Evolutionary conservation across 2,888 invertebrate species (phyloP).

Genomic region (Amblyteles armatorius): DNA sequence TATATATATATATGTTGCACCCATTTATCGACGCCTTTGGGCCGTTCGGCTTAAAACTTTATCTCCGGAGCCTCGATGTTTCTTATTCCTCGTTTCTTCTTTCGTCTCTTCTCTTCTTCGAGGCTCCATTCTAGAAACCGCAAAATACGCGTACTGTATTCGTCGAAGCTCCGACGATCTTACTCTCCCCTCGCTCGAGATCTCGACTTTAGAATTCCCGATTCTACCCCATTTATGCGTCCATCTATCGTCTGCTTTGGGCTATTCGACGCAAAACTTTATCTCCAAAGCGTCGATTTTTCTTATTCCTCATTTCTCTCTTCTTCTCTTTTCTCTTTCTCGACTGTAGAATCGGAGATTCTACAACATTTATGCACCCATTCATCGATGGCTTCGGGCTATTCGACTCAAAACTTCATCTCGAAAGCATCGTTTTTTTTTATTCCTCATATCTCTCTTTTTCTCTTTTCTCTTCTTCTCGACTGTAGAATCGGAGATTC

Average conservation of each 20-base stretch:
- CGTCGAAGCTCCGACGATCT: slow-evolving; percentile 9
- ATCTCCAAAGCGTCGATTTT: not conserved
- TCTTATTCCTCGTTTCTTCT: no score
- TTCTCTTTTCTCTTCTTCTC: no score
- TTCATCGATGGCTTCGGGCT: no score
- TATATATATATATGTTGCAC: not conserved
- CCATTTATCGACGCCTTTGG: not conserved
- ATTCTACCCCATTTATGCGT: no score
- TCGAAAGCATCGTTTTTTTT: no score
- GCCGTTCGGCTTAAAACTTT: not conserved
- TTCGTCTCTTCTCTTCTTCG: not conserved
- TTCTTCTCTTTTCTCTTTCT: no score
- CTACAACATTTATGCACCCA: no score
- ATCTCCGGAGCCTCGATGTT: not conserved
- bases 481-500: no score
- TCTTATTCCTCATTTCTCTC: no score
- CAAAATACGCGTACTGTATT: slow-evolving; percentile 56
- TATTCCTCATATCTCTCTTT: no score
- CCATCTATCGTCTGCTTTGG: not conserved
- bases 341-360: no score
- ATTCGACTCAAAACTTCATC: no score
- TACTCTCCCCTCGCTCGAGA: slow-evolving; percentile 48
- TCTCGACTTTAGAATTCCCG: slow-evolving; percentile 45
- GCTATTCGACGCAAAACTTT: not conserved
- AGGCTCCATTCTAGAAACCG: slow-evolving; percentile 4